phyloP scores from a whole-genome alignment of 2,888 invertebrate genomes.

The Diploptera punctata region DNA sequence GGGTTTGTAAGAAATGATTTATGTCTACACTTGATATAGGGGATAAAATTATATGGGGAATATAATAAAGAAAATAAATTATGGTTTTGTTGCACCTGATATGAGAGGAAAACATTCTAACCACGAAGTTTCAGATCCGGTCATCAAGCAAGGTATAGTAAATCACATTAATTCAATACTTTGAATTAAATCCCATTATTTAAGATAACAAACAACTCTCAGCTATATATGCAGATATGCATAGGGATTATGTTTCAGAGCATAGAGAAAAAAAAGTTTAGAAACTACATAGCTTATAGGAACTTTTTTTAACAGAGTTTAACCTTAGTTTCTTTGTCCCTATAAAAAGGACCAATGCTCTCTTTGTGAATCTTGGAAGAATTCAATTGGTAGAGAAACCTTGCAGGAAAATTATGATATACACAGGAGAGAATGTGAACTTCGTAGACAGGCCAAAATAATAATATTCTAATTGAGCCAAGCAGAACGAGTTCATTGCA shows the following conservation, averaged over 20 bases:
- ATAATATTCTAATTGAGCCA: background rate
- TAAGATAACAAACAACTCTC: conserved; percentile 45
- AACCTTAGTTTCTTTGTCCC: conserved; percentile 14
- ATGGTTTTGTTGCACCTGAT: conserved; percentile 33
- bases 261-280: conserved; percentile 41
- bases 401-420: conserved; percentile 17
- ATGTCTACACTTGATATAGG: conserved; percentile 39
- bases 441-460: background rate
- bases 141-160: conserved; percentile 39
- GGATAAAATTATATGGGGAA: conserved; percentile 34
- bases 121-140: conserved; percentile 38
- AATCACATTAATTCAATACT: conserved; percentile 46
- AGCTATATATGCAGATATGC: conserved; percentile 40
- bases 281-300: conserved; percentile 13
- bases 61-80: background rate
- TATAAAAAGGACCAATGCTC: conserved; percentile 24
- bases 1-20: conserved; percentile 42
- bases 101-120: conserved; percentile 43
- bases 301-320: conserved; percentile 18
- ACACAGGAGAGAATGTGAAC: conserved; percentile 24
- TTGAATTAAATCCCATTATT: conserved; percentile 46
- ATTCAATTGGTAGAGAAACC: background rate
- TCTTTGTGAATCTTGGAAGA: conserved; percentile 12
- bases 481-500: conserved; percentile 10
- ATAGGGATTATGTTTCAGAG: conserved; percentile 21